These are phyloP conservation scores for Ibycter americanus DNA, from an alignment of 2,797 vertebrate genomes.

Conservation along the genomic window DNA sequence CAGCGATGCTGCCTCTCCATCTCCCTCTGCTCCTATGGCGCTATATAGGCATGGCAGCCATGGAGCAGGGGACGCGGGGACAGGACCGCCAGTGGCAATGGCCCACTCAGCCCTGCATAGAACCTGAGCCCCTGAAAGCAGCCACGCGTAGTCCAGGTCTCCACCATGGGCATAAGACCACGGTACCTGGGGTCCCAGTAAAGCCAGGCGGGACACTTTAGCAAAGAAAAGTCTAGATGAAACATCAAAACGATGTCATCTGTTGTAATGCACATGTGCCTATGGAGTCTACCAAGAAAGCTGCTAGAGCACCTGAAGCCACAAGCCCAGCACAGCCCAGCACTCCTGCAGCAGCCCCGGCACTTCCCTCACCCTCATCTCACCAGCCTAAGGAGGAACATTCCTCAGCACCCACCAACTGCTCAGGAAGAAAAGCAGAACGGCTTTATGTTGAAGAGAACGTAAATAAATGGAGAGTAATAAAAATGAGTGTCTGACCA, in stretches of 20 bases:
- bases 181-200: neutral
- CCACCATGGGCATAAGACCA: neutral
- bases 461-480: neutral
- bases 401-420: neutral
- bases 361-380: neutral
- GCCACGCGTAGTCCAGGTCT: neutral
- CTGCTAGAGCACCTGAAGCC: neutral
- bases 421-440: neutral
- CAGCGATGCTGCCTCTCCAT: neutral
- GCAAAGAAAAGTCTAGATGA: neutral
- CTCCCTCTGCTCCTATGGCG: neutral
- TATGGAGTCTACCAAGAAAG: neutral
- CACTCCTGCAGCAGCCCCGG: neutral
- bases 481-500: neutral
- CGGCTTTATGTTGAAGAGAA: neutral
- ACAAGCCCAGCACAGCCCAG: accelerated
- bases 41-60: neutral
- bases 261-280: accelerated
- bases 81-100: neutral
- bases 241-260: neutral
- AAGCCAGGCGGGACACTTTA: neutral
- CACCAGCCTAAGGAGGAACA: neutral
- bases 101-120: neutral
- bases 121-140: neutral
- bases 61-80: accelerated